phyloP scores from a whole-genome alignment of 2,888 invertebrate genomes.

The Meloe dianella region DNA sequence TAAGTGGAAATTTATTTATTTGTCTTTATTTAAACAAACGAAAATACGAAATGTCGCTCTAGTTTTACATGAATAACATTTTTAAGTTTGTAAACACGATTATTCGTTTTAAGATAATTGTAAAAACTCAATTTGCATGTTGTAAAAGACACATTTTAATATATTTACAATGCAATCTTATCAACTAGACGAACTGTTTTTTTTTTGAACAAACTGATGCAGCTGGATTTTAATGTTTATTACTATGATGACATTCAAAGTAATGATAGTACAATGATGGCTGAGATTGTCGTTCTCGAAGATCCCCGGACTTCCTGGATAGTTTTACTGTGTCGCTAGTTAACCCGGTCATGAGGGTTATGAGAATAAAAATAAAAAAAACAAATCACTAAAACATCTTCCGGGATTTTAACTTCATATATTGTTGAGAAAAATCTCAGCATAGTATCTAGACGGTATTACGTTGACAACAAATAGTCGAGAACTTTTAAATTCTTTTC shows the following conservation, averaged over 20 bases:
- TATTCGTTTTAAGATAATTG: not conserved
- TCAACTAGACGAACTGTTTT: not conserved
- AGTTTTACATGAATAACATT: not conserved
- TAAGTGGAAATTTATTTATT: conserved; percentile 52
- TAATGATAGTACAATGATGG: conserved; percentile 23
- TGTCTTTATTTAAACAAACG: not conserved
- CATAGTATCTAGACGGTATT: not conserved
- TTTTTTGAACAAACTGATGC: too few relatives aligned
- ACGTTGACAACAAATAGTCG: not conserved
- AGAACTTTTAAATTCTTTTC: conserved; percentile 6
- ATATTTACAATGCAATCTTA: not conserved
- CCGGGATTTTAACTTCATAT: not conserved
- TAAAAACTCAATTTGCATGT: not conserved
- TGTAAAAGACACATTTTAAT: not conserved
- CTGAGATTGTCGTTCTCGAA: conserved; percentile 21
- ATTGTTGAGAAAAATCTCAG: not conserved
- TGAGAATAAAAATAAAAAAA: conserved; percentile 18
- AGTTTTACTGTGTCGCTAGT: conserved; percentile 29
- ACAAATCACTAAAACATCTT: conserved; percentile 15
- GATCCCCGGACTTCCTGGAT: conserved; percentile 23
- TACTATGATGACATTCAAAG: conserved; percentile 20
- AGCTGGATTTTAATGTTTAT: not conserved
- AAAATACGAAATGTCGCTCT: not conserved
- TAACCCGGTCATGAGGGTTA: conserved; percentile 28
- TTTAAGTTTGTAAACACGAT: not conserved